phyloP scores from a whole-genome alignment of 2,113 vertebrate genomes.

The Hucho hucho region DNA sequence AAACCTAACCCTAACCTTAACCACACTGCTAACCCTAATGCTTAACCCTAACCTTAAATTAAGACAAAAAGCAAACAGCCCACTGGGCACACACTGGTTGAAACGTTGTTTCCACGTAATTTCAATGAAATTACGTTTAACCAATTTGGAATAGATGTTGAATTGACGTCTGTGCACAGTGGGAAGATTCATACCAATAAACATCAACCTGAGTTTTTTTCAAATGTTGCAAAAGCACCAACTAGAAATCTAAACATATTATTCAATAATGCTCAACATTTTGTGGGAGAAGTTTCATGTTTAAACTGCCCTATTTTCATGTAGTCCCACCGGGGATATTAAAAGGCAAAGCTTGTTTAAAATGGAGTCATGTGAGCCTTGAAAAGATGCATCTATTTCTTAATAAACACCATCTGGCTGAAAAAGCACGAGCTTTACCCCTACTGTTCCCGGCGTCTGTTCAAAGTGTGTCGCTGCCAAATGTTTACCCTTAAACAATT shows the following conservation, averaged over 20 bases:
- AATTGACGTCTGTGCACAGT: too few species aligned
- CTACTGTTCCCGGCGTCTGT: slow-evolving; percentile 66
- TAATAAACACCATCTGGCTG: slow-evolving; percentile 79
- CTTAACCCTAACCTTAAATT: too few species aligned
- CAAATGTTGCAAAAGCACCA: not conserved
- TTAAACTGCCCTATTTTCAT: not conserved
- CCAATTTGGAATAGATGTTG: too few species aligned
- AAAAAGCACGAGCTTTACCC: slow-evolving; percentile 65
- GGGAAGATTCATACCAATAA: too few species aligned
- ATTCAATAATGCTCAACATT: not conserved
- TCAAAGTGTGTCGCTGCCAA: slow-evolving; percentile 50
- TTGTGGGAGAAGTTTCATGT: not conserved
- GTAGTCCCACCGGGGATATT: not conserved
- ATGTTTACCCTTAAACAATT: slow-evolving; percentile 48
- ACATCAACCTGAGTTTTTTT: too few species aligned
- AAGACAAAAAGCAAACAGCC: too few species aligned
- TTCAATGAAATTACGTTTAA: too few species aligned
- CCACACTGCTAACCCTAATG: too few species aligned
- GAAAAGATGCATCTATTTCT: slow-evolving; percentile 43
- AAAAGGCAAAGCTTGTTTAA: slow-evolving; percentile 12
- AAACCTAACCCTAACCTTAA: too few species aligned
- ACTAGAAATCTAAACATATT: not conserved
- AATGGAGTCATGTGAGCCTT: slow-evolving; percentile 11
- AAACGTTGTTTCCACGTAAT: too few species aligned
- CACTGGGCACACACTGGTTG: too few species aligned